Evolutionary conservation across 2,888 invertebrate species (phyloP).

Genomic region (Agriopis aurantiaria): DNA sequence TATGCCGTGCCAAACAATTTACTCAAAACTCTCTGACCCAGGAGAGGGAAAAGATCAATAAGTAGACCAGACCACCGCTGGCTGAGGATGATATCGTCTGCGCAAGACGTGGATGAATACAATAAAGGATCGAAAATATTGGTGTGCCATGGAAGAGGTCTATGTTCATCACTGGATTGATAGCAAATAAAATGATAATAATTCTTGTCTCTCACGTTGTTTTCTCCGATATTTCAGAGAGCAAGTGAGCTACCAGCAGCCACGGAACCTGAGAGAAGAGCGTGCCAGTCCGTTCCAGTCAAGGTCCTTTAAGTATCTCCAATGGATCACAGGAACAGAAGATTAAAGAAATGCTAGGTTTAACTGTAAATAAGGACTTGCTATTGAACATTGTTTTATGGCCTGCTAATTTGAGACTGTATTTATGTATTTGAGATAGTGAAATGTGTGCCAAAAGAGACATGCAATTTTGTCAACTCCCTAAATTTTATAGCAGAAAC

Average conservation of each 20-base stretch:
- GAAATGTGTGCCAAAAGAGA: not conserved
- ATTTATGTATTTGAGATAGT: too few species aligned
- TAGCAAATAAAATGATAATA: too few species aligned
- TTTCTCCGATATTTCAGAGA: constrained; percentile 72
- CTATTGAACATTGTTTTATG: constrained; percentile 24
- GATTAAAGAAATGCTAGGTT: constrained; percentile 59
- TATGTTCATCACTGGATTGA: not conserved
- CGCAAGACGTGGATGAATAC: too few species aligned
- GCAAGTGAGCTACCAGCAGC: constrained; percentile 73
- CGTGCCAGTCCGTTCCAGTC: constrained; percentile 81
- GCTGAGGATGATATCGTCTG: too few species aligned
- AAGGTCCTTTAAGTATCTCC: constrained; percentile 84
- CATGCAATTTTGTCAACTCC: not conserved
- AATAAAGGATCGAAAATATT: too few species aligned
- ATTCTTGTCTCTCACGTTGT: not conserved
- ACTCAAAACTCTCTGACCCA: not conserved
- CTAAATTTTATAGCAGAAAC: too few species aligned
- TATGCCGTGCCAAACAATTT: constrained; percentile 7
- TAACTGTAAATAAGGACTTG: constrained; percentile 19
- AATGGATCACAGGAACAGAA: constrained; percentile 85
- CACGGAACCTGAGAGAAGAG: constrained; percentile 67
- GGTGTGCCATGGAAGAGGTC: too few species aligned
- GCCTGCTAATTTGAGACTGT: not conserved
- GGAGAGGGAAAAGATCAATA: not conserved
- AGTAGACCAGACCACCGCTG: too few species aligned